Base-by-base conservation (phyloP, 92 coral and sea anemone species). In the Scolanthus callimorphus region DNA sequence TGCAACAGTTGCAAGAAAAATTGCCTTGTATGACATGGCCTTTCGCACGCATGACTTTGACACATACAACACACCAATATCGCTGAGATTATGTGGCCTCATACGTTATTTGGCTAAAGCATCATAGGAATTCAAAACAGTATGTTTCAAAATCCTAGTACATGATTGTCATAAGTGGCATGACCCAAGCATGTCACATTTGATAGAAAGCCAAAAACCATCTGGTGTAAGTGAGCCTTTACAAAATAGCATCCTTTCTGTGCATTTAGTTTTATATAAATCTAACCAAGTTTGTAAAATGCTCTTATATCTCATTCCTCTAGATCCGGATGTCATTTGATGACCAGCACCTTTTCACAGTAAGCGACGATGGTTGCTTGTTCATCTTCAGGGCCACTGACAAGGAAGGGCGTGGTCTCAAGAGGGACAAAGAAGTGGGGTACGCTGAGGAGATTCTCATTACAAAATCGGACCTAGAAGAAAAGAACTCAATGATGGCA, bases 401-500 rank as follows among this genome's bases (percentile, higher is more conserved):
- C 62, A 94, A 94, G 58, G 99, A 94, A 76, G 99, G 99, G 29
- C 90, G 99, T 25, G 99, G 99, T 0, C 71, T 88, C 50, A 94
- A 94, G 70, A 51, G 99, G 71, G 99, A 94, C 55, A 94, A 94
- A 55, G 99, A 94, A 60, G 82, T 89, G 23, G 88, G 88, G 20
- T 92, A 92, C n/a, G 98, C 98, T n/a, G 98, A 92, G 57, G 98
- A 92, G 63, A 92, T 92, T 13, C 96, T 92, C 8, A 92, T 92
- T 45, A 92, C 98, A 48, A 92, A 92, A 62, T 84, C 97, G 17
- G 98, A 92, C 77, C 71, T 94, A 59, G 99, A 94, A 65, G 99
- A 94, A 51, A 94, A 94, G 98, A 92, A 92, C 48, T 85, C 98
- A 59, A 92, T 92, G 98, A 92, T 92, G 98, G 98, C 98, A 19